These are phyloP conservation scores for Bombyx mori DNA, from an alignment of 1,140 invertebrate genomes.

Conservation along the genomic window DNA sequence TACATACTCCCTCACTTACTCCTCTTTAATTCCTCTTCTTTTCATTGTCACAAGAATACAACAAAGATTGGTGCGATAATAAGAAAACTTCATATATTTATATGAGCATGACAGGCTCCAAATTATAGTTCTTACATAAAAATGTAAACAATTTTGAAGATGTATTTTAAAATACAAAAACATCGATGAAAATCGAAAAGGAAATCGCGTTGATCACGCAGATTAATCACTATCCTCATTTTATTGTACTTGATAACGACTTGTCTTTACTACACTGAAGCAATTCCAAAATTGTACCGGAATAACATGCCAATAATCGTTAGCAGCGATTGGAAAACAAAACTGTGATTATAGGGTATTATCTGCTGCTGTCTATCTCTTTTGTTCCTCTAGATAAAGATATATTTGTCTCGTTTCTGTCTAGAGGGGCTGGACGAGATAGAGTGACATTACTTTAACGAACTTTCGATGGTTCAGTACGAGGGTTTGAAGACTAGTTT, in stretches of 20 bases:
- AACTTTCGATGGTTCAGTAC: slow-evolving; percentile 59
- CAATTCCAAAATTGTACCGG: slow-evolving; percentile 64
- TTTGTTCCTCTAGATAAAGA: slow-evolving; percentile 19
- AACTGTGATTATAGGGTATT: slow-evolving; percentile 71
- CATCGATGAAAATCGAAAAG: no score
- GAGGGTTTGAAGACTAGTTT: slow-evolving; percentile 20
- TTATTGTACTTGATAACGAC: slow-evolving; percentile 63
- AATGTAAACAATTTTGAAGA: no score
- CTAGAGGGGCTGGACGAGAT: slow-evolving; percentile 44
- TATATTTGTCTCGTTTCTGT: slow-evolving; percentile 36
- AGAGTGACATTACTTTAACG: slow-evolving; percentile 65
- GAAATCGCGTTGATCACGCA: not conserved
- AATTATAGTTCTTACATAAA: no score
- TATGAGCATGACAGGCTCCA: no score
- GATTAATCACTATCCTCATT: not conserved
- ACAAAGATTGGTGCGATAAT: no score
- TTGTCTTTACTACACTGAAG: slow-evolving; percentile 58
- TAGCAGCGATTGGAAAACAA: slow-evolving; percentile 73
- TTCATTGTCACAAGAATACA: no score
- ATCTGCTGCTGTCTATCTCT: slow-evolving; percentile 36
- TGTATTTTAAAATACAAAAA: no score
- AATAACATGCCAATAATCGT: slow-evolving; percentile 73
- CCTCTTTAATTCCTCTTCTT: no score
- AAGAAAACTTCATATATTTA: no score
- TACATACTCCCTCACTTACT: no score